phyloP scores from a whole-genome alignment of 2,888 invertebrate genomes.

The Brassicogethes aeneus region DNA sequence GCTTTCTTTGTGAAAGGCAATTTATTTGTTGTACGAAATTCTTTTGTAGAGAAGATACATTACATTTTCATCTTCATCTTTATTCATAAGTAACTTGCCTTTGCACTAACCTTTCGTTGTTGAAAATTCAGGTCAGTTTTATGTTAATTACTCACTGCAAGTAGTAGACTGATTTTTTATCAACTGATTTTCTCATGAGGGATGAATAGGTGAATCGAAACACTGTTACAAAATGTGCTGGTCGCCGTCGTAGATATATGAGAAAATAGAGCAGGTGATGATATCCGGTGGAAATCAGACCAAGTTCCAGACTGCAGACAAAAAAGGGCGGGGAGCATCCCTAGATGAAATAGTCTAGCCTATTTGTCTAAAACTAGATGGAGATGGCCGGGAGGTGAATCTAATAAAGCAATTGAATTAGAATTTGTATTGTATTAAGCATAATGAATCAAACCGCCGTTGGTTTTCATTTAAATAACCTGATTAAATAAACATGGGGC shows the following conservation, averaged over 20 bases:
- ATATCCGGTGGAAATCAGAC: neutral
- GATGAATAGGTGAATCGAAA: neutral
- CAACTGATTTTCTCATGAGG: neutral
- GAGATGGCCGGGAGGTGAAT: neutral
- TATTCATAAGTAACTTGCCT: too few species aligned
- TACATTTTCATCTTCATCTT: too few species aligned
- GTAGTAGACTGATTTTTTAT: too few species aligned
- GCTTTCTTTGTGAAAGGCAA: too few species aligned
- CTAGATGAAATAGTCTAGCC: neutral
- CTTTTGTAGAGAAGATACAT: too few species aligned
- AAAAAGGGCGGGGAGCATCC: neutral
- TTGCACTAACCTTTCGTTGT: too few species aligned
- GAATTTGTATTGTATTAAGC: neutral
- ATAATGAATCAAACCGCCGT: neutral
- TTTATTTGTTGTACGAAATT: too few species aligned
- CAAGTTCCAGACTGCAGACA: neutral
- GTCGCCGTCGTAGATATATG: neutral
- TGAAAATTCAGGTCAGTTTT: neutral
- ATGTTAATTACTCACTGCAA: neutral
- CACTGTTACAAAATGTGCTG: constrained; percentile 2
- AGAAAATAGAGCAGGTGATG: constrained; percentile 1
- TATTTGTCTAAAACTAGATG: neutral
- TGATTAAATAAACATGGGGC: neutral
- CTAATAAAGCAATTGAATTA: neutral
- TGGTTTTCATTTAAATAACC: neutral